Base-by-base conservation (phyloP, 2,888 invertebrate species). In the Caenorhabditis drosophilae region DNA sequence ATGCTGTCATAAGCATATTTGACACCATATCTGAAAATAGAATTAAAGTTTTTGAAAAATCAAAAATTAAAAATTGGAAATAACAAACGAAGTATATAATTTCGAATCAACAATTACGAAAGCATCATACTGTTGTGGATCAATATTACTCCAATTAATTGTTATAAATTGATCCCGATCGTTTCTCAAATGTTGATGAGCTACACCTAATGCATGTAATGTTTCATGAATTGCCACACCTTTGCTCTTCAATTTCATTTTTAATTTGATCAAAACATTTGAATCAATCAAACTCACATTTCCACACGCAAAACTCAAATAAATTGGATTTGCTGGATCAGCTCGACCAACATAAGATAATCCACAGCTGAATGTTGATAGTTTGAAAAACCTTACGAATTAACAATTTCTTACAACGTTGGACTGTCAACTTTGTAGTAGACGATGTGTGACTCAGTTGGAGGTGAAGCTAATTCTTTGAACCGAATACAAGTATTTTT, bases 71-170 rank as follows among this genome's bases (percentile, higher is more conserved):
- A 11, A 34, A 11, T 34, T 11, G 34, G 12, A 11, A 34, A 26
- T 16, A 46, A 44, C 62, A 31, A 45, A 79, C 70, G 73, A 76
- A 1, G 81, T 76, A 50, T 77, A 81, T 23, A 72, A 55, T 46
- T 75, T 80, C 9, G 78, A 64, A 42, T 81, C 81, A 6, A 75
- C 69, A 4, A 81, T 71, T 1, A 79, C 79, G 48, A 81, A 81
- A 20, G 79, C 77, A 52, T 81, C 81, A 45, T 80, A 80, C 50
- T 81, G 73, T 44, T 80, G 80, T 6, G 81, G 81, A 67, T 81
- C 76, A 25, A 81, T 76, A 49, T 81, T 81, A 34, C 70, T 73
- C 81, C 81, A 81, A 34, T 82, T 76, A 36, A 79, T 67, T 12
- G 63, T 59, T 27, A 73, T 67, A 22, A 59, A 60, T 18, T 66